These are phyloP conservation scores for Holacanthus passer DNA, from an alignment of 2,113 vertebrate genomes.

Conservation along the genomic window DNA sequence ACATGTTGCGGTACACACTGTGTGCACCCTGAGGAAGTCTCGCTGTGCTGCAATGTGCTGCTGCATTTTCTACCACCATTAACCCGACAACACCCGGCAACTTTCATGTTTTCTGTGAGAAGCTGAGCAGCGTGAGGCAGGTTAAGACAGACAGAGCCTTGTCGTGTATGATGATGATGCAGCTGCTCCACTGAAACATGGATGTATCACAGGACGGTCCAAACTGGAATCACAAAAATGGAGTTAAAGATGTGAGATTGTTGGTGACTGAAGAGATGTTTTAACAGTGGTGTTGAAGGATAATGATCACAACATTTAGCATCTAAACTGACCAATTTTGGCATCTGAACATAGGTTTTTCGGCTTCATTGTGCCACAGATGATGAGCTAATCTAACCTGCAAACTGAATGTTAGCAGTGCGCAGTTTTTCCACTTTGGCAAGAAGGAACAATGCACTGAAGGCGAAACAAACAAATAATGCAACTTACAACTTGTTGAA, in stretches of 20 bases:
- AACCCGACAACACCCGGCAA: background rate
- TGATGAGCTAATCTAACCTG: background rate
- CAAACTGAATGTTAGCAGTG: background rate
- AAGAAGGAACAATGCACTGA: background rate
- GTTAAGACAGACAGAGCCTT: background rate
- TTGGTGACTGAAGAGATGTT: no score
- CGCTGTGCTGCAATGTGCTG: constrained; percentile 6
- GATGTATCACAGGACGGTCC: background rate
- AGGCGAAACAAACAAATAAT: background rate
- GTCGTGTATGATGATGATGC: background rate
- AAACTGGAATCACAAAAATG: background rate
- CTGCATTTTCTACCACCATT: background rate
- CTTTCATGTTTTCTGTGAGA: background rate
- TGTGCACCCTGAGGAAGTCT: constrained; percentile 13
- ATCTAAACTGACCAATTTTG: no score
- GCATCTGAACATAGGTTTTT: background rate
- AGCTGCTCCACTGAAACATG: background rate
- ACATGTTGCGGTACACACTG: constrained; percentile 7
- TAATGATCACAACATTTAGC: no score
- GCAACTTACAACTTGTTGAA: background rate
- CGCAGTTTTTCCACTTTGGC: background rate
- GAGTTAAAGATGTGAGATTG: no score
- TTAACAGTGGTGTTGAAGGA: no score
- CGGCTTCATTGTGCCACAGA: background rate
- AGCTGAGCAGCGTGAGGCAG: background rate